A percentile compares a stretch with the other conserved stretches of the same genome.
phyloP scores from a whole-genome alignment of 2,113 vertebrate genomes.

The Stegastes partitus region DNA sequence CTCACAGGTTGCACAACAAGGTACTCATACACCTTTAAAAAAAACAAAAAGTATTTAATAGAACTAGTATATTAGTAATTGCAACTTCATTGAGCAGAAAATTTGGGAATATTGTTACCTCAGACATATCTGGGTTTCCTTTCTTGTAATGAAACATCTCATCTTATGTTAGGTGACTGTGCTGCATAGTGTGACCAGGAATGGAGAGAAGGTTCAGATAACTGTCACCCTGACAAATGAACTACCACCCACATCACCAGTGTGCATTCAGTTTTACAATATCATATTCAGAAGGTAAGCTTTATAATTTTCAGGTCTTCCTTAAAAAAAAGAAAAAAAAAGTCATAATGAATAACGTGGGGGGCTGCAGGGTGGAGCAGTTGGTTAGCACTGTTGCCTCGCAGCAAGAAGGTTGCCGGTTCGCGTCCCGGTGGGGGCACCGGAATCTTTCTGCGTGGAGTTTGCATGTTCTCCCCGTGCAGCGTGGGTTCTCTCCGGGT shows the following conservation, averaged over 20 bases:
- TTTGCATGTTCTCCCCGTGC: too few species aligned
- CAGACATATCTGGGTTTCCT: background rate
- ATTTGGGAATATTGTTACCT: background rate
- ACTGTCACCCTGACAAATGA: slow-evolving; percentile 93
- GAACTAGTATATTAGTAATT: too few species aligned
- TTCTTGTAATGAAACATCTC: background rate
- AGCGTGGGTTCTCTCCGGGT: too few species aligned
- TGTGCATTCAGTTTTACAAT: slow-evolving; percentile 96
- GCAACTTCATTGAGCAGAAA: background rate
- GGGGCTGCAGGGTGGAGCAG: too few species aligned
- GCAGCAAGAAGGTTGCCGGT: too few species aligned
- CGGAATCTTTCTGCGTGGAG: too few species aligned
- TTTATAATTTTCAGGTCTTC: background rate
- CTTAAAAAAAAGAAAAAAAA: too few species aligned
- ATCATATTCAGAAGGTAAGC: slow-evolving; percentile 93
- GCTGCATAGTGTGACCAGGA: slow-evolving; percentile 88
- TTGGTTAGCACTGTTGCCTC: too few species aligned
- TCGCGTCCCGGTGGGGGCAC: too few species aligned
- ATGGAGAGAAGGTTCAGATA: slow-evolving; percentile 90
- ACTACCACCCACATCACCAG: slow-evolving; percentile 91
- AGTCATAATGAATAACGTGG: background rate
- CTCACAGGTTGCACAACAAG: slow-evolving; percentile 85
- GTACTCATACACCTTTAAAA: slow-evolving; percentile 53
- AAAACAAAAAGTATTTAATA: background rate
- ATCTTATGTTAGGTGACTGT: slow-evolving; percentile 87